Evolutionary conservation across 2,888 invertebrate species (phyloP), one percentile per base, ranked within the genome.

Genomic region (Harpagoxenus sublaevis): DNA sequence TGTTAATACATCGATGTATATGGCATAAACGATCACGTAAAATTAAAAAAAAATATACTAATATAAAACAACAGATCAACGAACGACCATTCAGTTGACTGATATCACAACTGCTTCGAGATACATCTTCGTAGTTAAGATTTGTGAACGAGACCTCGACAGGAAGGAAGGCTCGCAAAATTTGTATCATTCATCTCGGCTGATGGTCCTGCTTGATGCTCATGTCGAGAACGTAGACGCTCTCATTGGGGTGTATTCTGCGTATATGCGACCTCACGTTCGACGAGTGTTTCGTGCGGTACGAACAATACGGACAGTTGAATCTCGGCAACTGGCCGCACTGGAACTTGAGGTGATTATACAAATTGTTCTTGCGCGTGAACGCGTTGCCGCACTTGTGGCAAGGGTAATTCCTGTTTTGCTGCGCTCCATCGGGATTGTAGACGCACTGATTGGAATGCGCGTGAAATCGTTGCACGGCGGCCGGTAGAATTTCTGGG

Each of bases 321-420:
- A 95, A 95, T 66, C 94, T 92, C 0, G 95, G 95, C 74, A 91
- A 87, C 84, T 94, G 93, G 9, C 95, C 95, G 84, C 95, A 95
- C 85, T 94, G 94, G 86, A 93, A 94, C 87, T 94, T 94, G 23
- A 93, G 89, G 35, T 95, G 95, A 87, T 94, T 93, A 83, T 93
- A 93, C 60, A 94, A 90, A 91, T 94, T 95, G 90, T 94, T 94
- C 83, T 92, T 93, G 42, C 94, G 91, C 31, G 93, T 94, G 87
- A 94, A 95, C 23, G 91, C 91, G 81, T 93, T 93, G 75, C 91
- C 91, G 86, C 95, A 95, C 85, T 92, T 93, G n/a, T 91, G 92
- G 84, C 94, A 94, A 18, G 92, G 83, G 70, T 92, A 94, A 23
- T 78, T 73, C 60, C 63, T 88, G 48, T 12, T 73, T 66, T 35